Base-by-base conservation (phyloP, 2,888 invertebrate genomes). In the Tipula lateralis region DNA sequence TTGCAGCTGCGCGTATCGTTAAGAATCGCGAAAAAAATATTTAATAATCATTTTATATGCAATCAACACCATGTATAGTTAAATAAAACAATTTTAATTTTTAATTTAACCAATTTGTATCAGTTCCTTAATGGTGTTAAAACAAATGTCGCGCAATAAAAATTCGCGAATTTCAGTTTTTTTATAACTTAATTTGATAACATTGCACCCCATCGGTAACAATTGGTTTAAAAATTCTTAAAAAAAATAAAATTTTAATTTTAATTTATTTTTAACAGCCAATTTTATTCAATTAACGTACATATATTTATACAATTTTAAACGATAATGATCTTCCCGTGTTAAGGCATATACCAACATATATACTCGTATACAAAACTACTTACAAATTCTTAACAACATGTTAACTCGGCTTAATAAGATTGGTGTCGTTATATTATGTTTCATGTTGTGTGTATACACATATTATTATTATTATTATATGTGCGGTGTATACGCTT, bases 91-190 rank as follows among this genome's bases (percentile, higher is more conserved):
- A 50, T 50, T 50, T 66, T 66, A 66, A 66, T 66, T 66, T 66
- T 66, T 66, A 66, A 66, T 66, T 66, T 24, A 66, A 9, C 66
- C 66, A 66, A 66, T 66, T 66, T 66, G 66, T 66, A 24, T 24
- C 1, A 66, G 24, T 66, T 66, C n/a, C 66, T 19, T 66, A 66
- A 66, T 66, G 66, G 66, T 66, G 66, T 66, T 19, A 66, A 66
- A 66, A 66, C 66, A 66, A 66, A 66, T 66, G 66, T 66, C 66
- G 66, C 66, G 66, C 66, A 66, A 66, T 66, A 66, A 66, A 66
- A 66, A 66, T 66, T 66, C 66, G 66, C 66, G 66, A 66, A 66
- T 24, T 66, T 24, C 9, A 24, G 4, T 13, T 24, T 24, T 66
- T 66, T 66, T 66, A 66, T 66, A 66, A 66, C 66, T 66, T 66